Conservation (phyloP, 2,113 vertebrate species). For the Cygnus atratus region DNA sequence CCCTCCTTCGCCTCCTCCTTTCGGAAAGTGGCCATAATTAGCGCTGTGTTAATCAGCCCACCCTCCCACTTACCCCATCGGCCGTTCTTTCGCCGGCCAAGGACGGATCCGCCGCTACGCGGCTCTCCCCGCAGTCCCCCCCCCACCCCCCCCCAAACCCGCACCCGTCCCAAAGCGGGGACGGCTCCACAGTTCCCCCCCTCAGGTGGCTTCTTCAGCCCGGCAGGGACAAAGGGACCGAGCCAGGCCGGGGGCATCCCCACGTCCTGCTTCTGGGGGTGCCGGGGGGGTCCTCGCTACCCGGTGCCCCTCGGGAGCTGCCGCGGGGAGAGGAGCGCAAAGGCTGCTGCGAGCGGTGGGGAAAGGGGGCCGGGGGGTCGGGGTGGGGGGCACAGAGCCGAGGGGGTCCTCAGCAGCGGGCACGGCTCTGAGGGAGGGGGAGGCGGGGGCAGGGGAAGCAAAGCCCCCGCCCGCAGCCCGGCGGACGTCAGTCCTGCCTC, state of each 20-base stretch:
- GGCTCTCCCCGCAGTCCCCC: not conserved
- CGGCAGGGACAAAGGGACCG: not conserved
- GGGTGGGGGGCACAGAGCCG: not conserved
- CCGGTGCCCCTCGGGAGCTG: not conserved
- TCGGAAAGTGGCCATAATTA: not conserved
- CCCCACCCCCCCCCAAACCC: not conserved
- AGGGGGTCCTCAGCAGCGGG: not conserved
- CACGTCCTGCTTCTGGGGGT: rapidly evolving
- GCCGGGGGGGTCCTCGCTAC: too few species aligned
- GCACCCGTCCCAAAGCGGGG: not conserved
- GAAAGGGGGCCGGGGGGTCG: too few species aligned
- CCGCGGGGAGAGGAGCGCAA: not conserved
- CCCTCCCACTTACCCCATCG: not conserved
- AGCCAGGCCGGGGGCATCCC: not conserved
- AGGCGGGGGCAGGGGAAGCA: not conserved
- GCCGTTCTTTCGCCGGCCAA: not conserved
- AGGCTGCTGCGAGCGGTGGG: not conserved
- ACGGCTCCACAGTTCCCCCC: not conserved
- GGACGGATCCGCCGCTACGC: not conserved
- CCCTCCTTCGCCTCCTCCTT: not conserved
- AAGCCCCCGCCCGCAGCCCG: slow-evolving; percentile 2
- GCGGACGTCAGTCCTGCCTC: slow-evolving; percentile 38
- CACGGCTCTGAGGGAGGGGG: not conserved
- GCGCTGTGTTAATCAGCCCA: not conserved
- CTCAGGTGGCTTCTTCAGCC: not conserved